These are phyloP conservation scores for Lepidocyrtinus sp. DNA, from an alignment of 2,888 invertebrate species.

Conservation along the genomic window DNA sequence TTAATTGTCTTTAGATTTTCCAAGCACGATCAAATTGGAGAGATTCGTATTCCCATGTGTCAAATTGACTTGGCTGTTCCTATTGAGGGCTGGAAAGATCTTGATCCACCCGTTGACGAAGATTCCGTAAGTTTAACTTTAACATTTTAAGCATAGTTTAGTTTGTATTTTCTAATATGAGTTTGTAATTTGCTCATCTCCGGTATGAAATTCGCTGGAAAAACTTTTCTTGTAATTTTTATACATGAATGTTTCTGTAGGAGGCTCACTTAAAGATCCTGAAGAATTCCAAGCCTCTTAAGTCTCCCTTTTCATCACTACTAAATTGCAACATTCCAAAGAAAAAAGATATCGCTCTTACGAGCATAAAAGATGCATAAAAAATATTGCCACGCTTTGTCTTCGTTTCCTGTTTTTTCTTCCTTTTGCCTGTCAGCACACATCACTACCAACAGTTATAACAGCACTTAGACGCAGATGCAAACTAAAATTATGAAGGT, in stretches of 20 bases:
- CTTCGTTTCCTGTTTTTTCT: neutral
- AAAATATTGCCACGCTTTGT: neutral
- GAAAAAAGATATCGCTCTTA: constrained; percentile 16
- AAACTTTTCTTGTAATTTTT: no score
- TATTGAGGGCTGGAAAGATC: constrained; percentile 68
- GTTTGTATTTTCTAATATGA: neutral
- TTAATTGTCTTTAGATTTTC: constrained; percentile 59
- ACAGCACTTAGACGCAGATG: neutral
- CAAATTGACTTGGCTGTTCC: constrained; percentile 69
- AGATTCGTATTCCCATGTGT: constrained; percentile 68
- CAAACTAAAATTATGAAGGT: neutral
- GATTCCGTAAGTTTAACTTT: constrained; percentile 18
- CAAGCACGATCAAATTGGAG: constrained; percentile 70
- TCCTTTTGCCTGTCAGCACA: neutral
- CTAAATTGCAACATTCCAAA: neutral
- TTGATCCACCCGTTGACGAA: neutral
- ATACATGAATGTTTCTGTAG: no score
- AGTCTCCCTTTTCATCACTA: neutral
- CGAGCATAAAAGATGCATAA: neutral
- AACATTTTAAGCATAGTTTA: neutral
- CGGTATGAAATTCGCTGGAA: no score
- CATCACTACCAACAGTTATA: neutral
- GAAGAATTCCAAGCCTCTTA: constrained; percentile 62
- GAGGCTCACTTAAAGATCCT: constrained; percentile 52
- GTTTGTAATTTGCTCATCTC: no score